A percentile compares a stretch with the other conserved stretches of the same genome.
phyloP scores from a whole-genome alignment of 2,797 vertebrate species.

The Antennarius maculatus region DNA sequence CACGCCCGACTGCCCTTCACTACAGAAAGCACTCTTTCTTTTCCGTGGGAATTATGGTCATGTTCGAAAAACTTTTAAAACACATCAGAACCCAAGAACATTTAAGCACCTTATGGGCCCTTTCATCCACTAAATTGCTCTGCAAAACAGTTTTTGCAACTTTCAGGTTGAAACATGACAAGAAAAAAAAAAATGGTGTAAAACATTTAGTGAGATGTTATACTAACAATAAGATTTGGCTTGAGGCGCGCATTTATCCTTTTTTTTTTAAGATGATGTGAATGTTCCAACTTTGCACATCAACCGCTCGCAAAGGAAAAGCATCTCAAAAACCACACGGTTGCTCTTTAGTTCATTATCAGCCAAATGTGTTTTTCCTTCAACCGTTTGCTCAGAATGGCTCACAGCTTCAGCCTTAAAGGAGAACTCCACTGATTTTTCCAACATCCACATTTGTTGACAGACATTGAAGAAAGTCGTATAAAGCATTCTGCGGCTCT shows the following conservation, averaged over 20 bases:
- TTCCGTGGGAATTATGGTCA: slow-evolving; percentile 7
- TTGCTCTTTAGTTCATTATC: neutral
- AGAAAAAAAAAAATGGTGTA: neutral
- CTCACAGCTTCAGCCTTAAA: neutral
- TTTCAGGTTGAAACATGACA: too few species aligned
- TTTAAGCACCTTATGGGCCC: neutral
- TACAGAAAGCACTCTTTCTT: neutral
- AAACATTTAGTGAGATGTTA: neutral
- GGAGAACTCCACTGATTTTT: too few species aligned
- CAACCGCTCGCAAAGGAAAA: too few species aligned
- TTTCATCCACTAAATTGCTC: neutral
- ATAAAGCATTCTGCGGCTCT: neutral
- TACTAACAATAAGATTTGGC: too few species aligned
- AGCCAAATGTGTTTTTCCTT: neutral
- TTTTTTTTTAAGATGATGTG: neutral
- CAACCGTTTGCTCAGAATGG: neutral
- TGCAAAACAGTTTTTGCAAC: neutral
- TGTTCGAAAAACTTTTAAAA: slow-evolving; percentile 21
- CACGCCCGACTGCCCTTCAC: slow-evolving; percentile 33
- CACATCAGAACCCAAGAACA: neutral
- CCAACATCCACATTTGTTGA: neutral
- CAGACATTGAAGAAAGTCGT: neutral
- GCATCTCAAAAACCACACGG: too few species aligned
- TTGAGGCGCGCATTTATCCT: neutral
- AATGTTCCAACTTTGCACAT: too few species aligned